These are phyloP conservation scores for Pachliopta kotzebuea DNA, from an alignment of 2,888 invertebrate genomes.

Conservation along the genomic window DNA sequence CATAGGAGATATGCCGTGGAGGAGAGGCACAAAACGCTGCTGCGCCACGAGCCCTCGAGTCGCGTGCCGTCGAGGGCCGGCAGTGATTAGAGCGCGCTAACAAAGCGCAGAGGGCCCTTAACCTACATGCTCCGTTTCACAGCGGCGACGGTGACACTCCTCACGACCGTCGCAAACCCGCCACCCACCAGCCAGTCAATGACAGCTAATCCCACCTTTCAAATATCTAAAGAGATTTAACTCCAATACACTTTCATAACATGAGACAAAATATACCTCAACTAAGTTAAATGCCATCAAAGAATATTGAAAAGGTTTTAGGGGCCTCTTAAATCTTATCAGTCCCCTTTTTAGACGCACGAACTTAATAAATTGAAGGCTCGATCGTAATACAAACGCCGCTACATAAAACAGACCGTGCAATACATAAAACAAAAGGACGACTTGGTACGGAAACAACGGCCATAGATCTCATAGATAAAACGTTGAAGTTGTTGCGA, in stretches of 20 bases:
- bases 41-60: conserved; percentile 66
- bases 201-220: conserved; percentile 54
- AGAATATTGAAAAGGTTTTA: conserved; percentile 31
- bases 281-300: not conserved
- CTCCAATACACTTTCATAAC: not conserved
- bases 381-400: conserved; percentile 53
- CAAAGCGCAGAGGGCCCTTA: conserved; percentile 75
- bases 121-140: conserved; percentile 79
- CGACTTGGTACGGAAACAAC: conserved; percentile 52
- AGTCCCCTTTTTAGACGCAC: conserved; percentile 46
- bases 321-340: conserved; percentile 43
- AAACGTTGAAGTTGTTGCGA: conserved; percentile 46
- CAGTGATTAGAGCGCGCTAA: conserved; percentile 80
- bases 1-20: conserved; percentile 54
- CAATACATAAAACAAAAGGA: conserved; percentile 59
- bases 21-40: conserved; percentile 73
- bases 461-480: conserved; percentile 56
- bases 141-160: conserved; percentile 64
- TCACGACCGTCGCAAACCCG: conserved; percentile 58
- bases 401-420: conserved; percentile 53
- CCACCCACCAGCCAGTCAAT: conserved; percentile 48
- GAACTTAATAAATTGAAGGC: conserved; percentile 50
- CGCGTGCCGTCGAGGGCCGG: conserved; percentile 68
- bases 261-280: not conserved
- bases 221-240: not conserved